phyloP scores from a whole-genome alignment of 2,888 invertebrate species.

The Xanthia icteritia region DNA sequence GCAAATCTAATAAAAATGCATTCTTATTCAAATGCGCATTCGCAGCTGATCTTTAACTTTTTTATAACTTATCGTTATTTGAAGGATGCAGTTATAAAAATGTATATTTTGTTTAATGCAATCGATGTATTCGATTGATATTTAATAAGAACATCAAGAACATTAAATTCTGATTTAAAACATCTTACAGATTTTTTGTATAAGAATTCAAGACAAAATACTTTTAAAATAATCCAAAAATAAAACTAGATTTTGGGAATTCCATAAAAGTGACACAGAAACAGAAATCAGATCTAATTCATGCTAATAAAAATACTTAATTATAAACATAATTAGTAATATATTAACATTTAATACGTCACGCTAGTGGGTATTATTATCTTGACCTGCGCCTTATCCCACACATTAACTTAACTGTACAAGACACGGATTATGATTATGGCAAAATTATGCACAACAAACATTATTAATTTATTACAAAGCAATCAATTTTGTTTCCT shows the following conservation, averaged over 20 bases:
- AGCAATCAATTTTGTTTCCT: slow-evolving; percentile 38
- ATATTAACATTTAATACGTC: slow-evolving; percentile 18
- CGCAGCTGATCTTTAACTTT: not conserved
- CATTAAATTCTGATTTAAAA: too few species aligned
- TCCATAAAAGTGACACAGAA: slow-evolving; percentile 13
- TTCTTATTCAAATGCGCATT: slow-evolving; percentile 5
- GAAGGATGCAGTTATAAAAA: not conserved
- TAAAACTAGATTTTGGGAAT: not conserved
- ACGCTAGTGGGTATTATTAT: slow-evolving; percentile 18
- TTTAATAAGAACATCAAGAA: not conserved
- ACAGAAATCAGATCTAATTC: slow-evolving; percentile 14
- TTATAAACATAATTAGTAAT: slow-evolving; percentile 18
- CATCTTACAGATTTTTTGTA: not conserved
- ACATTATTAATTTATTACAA: not conserved
- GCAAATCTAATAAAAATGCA: slow-evolving; percentile 13
- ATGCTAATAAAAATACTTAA: slow-evolving; percentile 22
- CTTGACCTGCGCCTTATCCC: slow-evolving; percentile 21
- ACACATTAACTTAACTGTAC: slow-evolving; percentile 2
- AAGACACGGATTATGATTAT: slow-evolving; percentile 11
- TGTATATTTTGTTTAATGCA: not conserved
- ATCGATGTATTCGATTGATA: slow-evolving; percentile 12
- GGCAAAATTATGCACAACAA: not conserved
- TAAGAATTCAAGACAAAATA: not conserved
- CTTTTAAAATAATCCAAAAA: not conserved
- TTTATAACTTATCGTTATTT: not conserved